Evolutionary conservation across 2,797 vertebrate genomes (phyloP), one percentile per base, ranked within the genome.

Genomic region (Sarcoramphus papa): DNA sequence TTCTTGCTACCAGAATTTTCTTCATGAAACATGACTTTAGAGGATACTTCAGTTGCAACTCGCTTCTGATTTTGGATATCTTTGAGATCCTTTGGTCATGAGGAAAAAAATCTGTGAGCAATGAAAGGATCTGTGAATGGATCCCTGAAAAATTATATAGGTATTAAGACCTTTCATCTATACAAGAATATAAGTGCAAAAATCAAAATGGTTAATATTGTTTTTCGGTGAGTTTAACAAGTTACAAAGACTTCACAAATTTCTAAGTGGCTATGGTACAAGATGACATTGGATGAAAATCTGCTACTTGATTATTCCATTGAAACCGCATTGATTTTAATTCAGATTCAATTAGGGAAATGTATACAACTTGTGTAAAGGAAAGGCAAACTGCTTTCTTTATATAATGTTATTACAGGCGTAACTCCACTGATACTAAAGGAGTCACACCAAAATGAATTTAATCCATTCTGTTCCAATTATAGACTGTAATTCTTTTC

Each of bases 1-100:
- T 91, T 89, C 82, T 51, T 87, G 59, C 80, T 95, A 40, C 37
- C 22, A 63, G 59, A 73, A 72, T 91, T 93, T 96, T 93, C 69
- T 45, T 72, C 45, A 35, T 56, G n/a, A 94, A 93, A 79, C 6
- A 5, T 67, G 48, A 81, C 72, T 54, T 77, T 84, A 76, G 21
- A 75, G 25, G 31, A 87, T 67, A 60, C 12, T 84, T 73, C 30
- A n/a, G 23, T 51, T 74, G 22, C 22, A 77, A 45, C 10, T 50
- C 2, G 9, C 7, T 92, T 77, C 72, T 90, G 33, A 68, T 57
- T 80, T 75, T 10, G 4, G 22, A 8, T 68, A 73, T 50, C 27
- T 90, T 59, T 92, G 48, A 75, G 60, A 57, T 68, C 21, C 21
- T 85, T 90, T 76, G 40, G 4, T 24, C 14, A 43, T 17, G 7